Percentiles rank a stretch among this genome's conserved stretches.
Evolutionary conservation across 53 echinoderm and acorn worm genomes (phyloP).

Genomic region (Pentamera pediparva): DNA sequence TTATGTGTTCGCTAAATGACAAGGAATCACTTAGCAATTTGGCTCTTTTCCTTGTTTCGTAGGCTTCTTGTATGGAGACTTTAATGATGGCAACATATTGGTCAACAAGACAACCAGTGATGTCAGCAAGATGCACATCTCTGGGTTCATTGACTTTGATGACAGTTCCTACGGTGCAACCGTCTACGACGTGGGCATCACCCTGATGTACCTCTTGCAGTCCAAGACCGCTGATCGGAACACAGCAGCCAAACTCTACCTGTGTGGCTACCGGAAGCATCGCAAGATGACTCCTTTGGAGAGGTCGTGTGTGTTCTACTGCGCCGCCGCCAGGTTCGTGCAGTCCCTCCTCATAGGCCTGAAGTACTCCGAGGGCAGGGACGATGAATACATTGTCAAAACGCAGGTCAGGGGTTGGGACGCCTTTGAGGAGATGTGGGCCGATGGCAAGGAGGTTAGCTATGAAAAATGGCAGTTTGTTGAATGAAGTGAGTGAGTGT

Average conservation of each 20-base stretch:
- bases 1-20: too few relatives aligned
- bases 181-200: constrained; percentile 62
- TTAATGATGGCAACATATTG: constrained; percentile 64
- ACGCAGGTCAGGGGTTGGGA: constrained; percentile 60
- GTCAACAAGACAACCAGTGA: not conserved
- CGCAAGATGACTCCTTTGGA: constrained; percentile 42
- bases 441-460: constrained; percentile 10
- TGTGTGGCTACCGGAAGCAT: constrained; percentile 49
- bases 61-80: constrained; percentile 89
- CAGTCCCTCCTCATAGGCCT: constrained; percentile 54
- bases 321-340: constrained; percentile 44
- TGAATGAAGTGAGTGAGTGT: too few relatives aligned
- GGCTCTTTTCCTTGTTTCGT: too few relatives aligned
- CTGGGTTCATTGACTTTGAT: constrained; percentile 73
- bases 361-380: constrained; percentile 17
- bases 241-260: constrained; percentile 49
- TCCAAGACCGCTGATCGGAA: constrained; percentile 33
- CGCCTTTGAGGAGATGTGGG: constrained; percentile 51
- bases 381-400: constrained; percentile 42
- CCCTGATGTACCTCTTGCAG: constrained; percentile 56
- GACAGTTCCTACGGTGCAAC: constrained; percentile 40
- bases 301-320: constrained; percentile 42
- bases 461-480: constrained; percentile 35
- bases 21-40: too few relatives aligned
- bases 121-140: constrained; percentile 19